Evolutionary conservation across 2,113 vertebrate species (phyloP).

Genomic region (Ursus arctos): DNA sequence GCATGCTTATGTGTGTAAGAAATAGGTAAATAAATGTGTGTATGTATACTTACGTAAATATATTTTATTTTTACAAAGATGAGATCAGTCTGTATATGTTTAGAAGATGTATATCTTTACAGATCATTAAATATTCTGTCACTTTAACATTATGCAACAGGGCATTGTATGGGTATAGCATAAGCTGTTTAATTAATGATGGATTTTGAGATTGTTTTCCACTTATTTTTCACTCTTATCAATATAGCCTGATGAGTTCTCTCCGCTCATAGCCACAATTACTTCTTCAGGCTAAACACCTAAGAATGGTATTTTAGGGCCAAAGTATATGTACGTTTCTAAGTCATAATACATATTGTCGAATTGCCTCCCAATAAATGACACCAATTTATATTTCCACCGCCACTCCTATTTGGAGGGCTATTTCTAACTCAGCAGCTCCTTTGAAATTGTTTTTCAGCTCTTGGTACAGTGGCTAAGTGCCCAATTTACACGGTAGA

Average conservation of each 20-base stretch:
- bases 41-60: background rate
- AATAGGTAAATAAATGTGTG: background rate
- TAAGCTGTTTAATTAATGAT: background rate
- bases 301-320: background rate
- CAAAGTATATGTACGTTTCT: background rate
- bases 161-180: background rate
- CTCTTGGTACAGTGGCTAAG: background rate
- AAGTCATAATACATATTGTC: background rate
- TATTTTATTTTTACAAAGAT: background rate
- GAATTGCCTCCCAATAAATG: background rate
- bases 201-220: background rate
- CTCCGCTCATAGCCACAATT: background rate
- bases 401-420: background rate
- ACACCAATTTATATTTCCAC: background rate
- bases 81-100: background rate
- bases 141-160: background rate
- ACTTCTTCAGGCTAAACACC: conserved; percentile 3
- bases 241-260: background rate
- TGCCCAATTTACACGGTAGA: background rate
- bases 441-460: background rate
- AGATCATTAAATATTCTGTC: background rate
- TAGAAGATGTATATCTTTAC: background rate
- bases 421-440: background rate
- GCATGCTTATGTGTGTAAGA: background rate
- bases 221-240: background rate